Evolutionary conservation across 1,140 invertebrate genomes (phyloP).

Genomic region (Nilaparvata lugens): DNA sequence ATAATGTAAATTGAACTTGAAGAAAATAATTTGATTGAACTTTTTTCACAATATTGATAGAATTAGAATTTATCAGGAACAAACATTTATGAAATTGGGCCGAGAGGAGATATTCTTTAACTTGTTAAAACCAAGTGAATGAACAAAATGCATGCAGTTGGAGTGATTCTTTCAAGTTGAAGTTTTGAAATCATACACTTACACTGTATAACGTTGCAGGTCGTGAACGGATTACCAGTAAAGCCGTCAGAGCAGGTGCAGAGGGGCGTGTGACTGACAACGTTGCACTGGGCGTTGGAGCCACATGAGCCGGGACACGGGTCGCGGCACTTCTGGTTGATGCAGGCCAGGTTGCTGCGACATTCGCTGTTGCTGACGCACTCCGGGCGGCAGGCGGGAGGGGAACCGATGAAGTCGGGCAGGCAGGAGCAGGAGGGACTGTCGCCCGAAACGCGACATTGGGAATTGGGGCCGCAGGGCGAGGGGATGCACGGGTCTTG

Average conservation of each 20-base stretch:
- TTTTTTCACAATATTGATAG: too few relatives aligned
- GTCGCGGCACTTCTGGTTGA: slow-evolving; percentile 56
- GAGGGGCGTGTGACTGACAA: slow-evolving; percentile 52
- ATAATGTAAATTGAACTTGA: too few relatives aligned
- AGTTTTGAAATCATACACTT: slow-evolving; percentile 8
- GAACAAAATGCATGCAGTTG: slow-evolving; percentile 31
- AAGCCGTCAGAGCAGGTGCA: slow-evolving; percentile 50
- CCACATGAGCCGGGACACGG: slow-evolving; percentile 56
- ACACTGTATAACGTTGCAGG: slow-evolving; percentile 29
- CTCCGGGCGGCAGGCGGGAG: slow-evolving; percentile 56
- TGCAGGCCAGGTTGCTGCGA: slow-evolving; percentile 47
- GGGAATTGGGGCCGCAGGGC: slow-evolving; percentile 58
- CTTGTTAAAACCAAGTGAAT: neutral
- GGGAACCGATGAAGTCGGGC: slow-evolving; percentile 45
- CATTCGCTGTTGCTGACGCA: slow-evolving; percentile 54
- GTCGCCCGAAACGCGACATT: slow-evolving; percentile 48
- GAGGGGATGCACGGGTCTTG: slow-evolving; percentile 52
- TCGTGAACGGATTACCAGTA: slow-evolving; percentile 47
- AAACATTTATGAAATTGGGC: too few relatives aligned
- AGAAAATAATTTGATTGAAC: too few relatives aligned
- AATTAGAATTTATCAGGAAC: too few relatives aligned
- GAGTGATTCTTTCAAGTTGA: slow-evolving; percentile 40
- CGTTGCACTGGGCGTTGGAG: slow-evolving; percentile 50
- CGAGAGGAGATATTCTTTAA: too few relatives aligned
- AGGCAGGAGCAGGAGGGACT: slow-evolving; percentile 54